Percentiles rank a stretch among this genome's conserved stretches.
These are phyloP conservation scores for Limulus polyphemus DNA, from an alignment of 2,888 invertebrate genomes.

Conservation along the genomic window DNA sequence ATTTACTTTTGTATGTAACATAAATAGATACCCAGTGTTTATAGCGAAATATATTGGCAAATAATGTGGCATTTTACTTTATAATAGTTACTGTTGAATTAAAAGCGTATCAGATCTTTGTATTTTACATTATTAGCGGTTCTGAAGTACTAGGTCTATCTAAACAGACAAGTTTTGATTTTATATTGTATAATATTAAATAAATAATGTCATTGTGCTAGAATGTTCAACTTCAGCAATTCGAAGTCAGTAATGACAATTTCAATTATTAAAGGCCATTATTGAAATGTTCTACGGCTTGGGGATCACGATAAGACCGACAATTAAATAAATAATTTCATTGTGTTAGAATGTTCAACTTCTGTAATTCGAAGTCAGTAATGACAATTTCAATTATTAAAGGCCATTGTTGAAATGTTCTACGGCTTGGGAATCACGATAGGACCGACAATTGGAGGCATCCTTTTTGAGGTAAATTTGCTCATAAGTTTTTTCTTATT, in stretches of 20 bases:
- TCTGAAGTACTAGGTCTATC: too few relatives aligned
- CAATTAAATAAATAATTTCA: conserved; percentile 2
- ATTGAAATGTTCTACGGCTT: neutral
- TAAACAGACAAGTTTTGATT: too few relatives aligned
- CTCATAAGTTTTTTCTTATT: too few relatives aligned
- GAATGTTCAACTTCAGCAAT: neutral
- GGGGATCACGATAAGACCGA: conserved; percentile 36
- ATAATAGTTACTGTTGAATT: too few relatives aligned
- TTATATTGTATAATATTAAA: too few relatives aligned
- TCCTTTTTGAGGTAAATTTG: conserved; percentile 15
- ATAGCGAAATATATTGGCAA: too few relatives aligned
- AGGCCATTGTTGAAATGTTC: conserved; percentile 1
- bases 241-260: neutral
- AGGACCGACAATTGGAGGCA: conserved; percentile 37
- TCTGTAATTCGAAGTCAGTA: neutral
- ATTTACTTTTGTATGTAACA: too few relatives aligned
- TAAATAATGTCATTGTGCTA: neutral
- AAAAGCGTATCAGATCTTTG: too few relatives aligned
- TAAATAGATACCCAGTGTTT: too few relatives aligned
- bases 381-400: neutral
- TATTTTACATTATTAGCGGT: too few relatives aligned
- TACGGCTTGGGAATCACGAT: neutral
- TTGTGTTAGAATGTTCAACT: neutral
- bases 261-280: neutral
- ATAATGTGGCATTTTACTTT: too few relatives aligned